Base-by-base conservation (phyloP, 1,140 invertebrate species). In the Dryas iulia region DNA sequence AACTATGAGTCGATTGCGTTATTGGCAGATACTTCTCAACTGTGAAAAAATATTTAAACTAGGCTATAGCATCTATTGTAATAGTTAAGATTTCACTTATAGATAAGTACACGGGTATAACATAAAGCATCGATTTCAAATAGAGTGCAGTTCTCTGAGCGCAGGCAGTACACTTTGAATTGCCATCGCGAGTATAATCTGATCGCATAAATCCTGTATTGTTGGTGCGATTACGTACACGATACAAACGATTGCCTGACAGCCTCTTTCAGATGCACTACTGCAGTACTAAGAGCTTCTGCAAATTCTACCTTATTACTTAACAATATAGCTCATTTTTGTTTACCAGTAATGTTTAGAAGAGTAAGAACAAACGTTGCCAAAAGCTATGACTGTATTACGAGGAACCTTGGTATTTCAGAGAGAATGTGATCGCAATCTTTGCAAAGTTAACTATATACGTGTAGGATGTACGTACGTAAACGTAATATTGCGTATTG, bases 191-290 rank as follows among this genome's bases (percentile, higher is more conserved):
- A 52, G 14, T 61, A 61, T 26, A 52, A 61, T 26, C 35, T 26
- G 59, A 61, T 61, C 59, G 59, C 39, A 61, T 61, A 61, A 61
- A 61, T 61, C 26, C 35, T 30, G 25, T 47, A 61, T 61, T 61
- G 35, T 61, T 61, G 59, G 33, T 61, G 59, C 59, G 39, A 53
- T 61, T 47, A 61, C 59, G 59, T 53, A 53, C 18, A 47, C 59
- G 59, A 26, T 47, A 28, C 35, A 11, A 52, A 52, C 35, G 59
- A 53, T 23, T 47, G 59, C 14, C 39, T 53, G 59, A 47, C 31
- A 60, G 59, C 59, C 59, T 39, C 39, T 24, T 61, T 26, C 59
- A 21, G 57, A 28, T 24, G 59, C 59, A 47, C 14, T 47, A 21
- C 39, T 47, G 39, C 39, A 47, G 18, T 47, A 18, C n/a, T 10